Base-by-base conservation (phyloP, 2,888 invertebrate genomes). In the Eulithis prunata region DNA sequence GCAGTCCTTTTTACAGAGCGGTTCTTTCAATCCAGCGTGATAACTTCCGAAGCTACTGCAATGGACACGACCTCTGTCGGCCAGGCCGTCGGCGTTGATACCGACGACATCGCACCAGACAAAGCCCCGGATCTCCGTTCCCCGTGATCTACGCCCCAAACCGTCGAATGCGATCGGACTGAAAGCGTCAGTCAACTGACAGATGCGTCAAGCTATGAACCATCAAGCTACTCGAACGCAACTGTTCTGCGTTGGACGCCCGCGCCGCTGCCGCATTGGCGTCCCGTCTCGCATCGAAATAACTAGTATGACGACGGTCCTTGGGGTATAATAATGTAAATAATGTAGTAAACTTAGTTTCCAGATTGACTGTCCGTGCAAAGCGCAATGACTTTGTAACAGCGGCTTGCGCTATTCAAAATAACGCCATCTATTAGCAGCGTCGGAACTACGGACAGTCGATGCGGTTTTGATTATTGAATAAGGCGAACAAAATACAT, bases 1-100 rank as follows among this genome's bases (percentile, higher is more conserved):
- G 67, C 66, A 70, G 73, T 76, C 69, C 66, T 69, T 36, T 77
- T 70, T 54, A 67, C 94, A 93, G 95, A 95, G 83, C 93, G 95
- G 64, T 95, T 95, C 90, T 95, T 95, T 87, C 95, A 95, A 89
- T 94, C 94, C 51, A 93, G 91, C 78, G 94, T 94, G 78, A 93
- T 94, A 62, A 94, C 94, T 49, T 90, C 93, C 1, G 95, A 95
- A 70, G 89, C 93, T 62, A 88, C 94, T 14, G 94, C 95, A 51
- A 94, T 93, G 93, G 93, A 93, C 84, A 93, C 91, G 61, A 82
- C 86, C 2, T 79, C 88, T 12, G 88, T 86, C 62, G 85, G 82
- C 1, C 83, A 82, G 65, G 71, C 81, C 46, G 89, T 85, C 1
- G 59, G 59, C n/a, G 90, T 88, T 64, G 83, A 85, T 56, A 72